Evolutionary conservation across 2,113 vertebrate genomes (phyloP), one percentile per base, ranked within the genome.

Genomic region (Maccullochella peelii): DNA sequence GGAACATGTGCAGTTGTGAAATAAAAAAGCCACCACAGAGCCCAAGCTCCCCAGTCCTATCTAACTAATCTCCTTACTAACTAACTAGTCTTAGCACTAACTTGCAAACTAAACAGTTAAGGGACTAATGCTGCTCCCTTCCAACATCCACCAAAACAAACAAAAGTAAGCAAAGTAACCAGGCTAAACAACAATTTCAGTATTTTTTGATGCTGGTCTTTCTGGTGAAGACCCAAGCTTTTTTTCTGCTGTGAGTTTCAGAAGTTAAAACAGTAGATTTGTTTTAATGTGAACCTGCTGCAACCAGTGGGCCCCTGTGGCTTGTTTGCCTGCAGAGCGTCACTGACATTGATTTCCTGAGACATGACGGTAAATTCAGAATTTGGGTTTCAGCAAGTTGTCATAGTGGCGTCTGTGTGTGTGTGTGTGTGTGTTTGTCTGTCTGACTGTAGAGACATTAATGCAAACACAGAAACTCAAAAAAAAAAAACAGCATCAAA

Each of bases 251-350:
- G 18, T 58, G 25, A 58, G 40, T 52, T 86, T 11, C 54, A 81
- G 20, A 70, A 61, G 63, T 73, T 44, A 86, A 85, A 76, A 18
- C 30, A 73, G 49, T 69, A 40, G 49, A 61, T 36, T 50, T 70
- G 71, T 80, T 77, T 88, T 74, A 15, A 73, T 76, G 62, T 83
- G 69, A 73, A 73, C 80, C 81, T 73, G 30, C 68, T 66, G 74
- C 68, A 79, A 47, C 57, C 79, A 79, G 72, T 44, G 30, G 65
- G 68, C 36, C 65, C 59, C 57, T 61, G 66, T 50, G 77, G 61
- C 73, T 52, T 73, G 54, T 83, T 89, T 81, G 52, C 52, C 71
- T 82, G 79, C 66, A 21, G 55, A 42, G 18, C 63, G 65, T 69
- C 54, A 18, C 16, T 80, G 63, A 78, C 42, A 11, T 25, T 77